Conservation (phyloP, 2,797 vertebrate genomes). For the Pitangus sulphuratus region DNA sequence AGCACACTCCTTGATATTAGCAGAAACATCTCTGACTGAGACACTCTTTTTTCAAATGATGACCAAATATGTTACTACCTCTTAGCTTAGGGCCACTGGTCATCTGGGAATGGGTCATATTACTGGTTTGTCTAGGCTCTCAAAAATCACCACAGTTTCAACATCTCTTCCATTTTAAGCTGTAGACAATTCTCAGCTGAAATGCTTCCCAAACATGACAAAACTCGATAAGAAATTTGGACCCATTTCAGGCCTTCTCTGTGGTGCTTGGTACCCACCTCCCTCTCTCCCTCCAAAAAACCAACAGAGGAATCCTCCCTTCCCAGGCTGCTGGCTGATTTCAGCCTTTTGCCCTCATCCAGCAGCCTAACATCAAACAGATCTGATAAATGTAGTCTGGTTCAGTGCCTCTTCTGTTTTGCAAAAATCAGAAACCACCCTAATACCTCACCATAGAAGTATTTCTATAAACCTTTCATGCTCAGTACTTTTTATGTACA, state of each 20-base stretch:
- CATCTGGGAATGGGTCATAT: background rate
- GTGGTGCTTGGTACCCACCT: background rate
- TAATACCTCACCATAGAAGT: background rate
- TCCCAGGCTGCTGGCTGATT: background rate
- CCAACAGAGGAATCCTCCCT: background rate
- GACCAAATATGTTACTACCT: background rate
- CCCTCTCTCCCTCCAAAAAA: background rate
- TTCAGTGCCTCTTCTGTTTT: background rate
- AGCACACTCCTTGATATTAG: background rate
- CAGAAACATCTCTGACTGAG: background rate
- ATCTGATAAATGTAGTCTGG: background rate
- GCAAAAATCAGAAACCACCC: background rate
- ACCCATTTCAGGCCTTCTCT: background rate
- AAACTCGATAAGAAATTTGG: background rate
- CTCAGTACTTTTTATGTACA: background rate
- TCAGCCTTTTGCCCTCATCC: background rate
- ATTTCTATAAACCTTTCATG: background rate
- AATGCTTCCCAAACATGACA: background rate
- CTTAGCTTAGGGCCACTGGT: background rate
- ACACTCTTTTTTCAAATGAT: background rate
- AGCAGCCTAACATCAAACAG: background rate
- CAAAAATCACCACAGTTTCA: background rate
- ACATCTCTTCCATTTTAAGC: background rate
- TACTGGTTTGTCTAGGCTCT: fast-evolving
- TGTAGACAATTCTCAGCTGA: background rate